Evolutionary conservation across 2,888 invertebrate species (phyloP), one percentile per base, ranked within the genome.

Genomic region (Lycocerus yunnanus): DNA sequence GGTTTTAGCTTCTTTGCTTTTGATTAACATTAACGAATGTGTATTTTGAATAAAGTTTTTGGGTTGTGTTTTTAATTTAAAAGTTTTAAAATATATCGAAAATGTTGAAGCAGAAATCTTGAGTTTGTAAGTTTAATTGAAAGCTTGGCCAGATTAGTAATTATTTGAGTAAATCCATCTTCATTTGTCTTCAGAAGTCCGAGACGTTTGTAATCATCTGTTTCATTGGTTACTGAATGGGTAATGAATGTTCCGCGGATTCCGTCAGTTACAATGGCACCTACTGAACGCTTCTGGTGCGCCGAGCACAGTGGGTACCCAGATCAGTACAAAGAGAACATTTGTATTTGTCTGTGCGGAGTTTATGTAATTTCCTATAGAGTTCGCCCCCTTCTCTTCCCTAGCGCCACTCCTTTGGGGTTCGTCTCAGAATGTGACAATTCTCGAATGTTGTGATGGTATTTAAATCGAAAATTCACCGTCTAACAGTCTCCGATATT

Each of bases 321-420:
- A 85, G 86, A 86, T 84, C 84, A 84, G 86, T 87, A 87, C 87
- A 87, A 87, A 87, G 87, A 86, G 86, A 86, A 86, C 87, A 87
- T 87, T 87, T 87, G 87, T 87, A 87, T 87, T 87, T 87, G 87
- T 87, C 87, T 86, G 86, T 86, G 86, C 86, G 84, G 87, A 88
- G 88, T 88, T 88, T 88, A 88, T 88, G 88, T 88, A 88, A 88
- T 88, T 88, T 88, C 87, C 87, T 87, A 88, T 88, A 87, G 87
- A 87, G 87, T 86, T 85, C 84, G 84, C 83, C 85, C 83, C 84
- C 84, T 83, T 83, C 83, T 81, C 84, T 82, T 81, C 81, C 79
- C 82, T 79, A 80, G 80, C 81, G 80, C 80, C 84, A 81, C 84
- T 84, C 85, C 85, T 84, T 80, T 84, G 85, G 85, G 84, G 85